Evolutionary conservation across 1,140 invertebrate species (phyloP).

Genomic region (Hyles vespertilio): DNA sequence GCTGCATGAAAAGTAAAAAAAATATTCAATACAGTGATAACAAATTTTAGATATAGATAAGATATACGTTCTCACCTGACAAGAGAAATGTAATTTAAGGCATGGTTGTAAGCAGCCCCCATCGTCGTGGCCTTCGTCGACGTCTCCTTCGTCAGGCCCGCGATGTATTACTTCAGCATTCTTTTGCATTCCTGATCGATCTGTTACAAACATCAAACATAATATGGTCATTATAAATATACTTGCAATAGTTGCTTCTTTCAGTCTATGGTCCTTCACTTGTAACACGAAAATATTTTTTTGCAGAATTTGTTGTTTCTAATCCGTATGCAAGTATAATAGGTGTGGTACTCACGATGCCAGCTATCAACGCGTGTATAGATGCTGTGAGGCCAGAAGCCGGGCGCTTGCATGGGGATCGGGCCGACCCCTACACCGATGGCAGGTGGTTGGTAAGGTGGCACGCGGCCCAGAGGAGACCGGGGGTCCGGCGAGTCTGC

Average conservation of each 20-base stretch:
- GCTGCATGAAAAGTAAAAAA: no score
- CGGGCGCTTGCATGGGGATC: constrained; percentile 29
- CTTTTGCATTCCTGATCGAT: constrained; percentile 22
- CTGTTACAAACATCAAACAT: constrained; percentile 11
- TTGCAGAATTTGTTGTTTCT: no score
- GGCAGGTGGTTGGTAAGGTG: constrained; percentile 51
- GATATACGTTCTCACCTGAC: constrained; percentile 39
- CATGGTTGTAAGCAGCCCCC: constrained; percentile 51
- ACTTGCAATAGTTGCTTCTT: not conserved
- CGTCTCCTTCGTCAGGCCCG: constrained; percentile 29
- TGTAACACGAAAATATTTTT: not conserved
- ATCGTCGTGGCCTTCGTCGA: constrained; percentile 41
- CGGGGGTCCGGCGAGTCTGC: constrained; percentile 51
- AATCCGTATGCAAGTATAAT: not conserved
- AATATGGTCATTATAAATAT: not conserved
- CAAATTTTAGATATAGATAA: no score
- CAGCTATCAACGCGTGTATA: constrained; percentile 51
- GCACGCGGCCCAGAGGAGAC: constrained; percentile 56
- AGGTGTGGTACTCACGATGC: constrained; percentile 48
- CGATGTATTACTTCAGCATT: constrained; percentile 9
- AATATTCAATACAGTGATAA: no score
- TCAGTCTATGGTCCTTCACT: not conserved
- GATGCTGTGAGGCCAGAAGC: constrained; percentile 15
- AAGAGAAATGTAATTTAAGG: constrained; percentile 50
- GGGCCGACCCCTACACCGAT: constrained; percentile 23